These are phyloP conservation scores for Hylaeus anthracinus DNA, from an alignment of 1,140 invertebrate species.

Conservation along the genomic window DNA sequence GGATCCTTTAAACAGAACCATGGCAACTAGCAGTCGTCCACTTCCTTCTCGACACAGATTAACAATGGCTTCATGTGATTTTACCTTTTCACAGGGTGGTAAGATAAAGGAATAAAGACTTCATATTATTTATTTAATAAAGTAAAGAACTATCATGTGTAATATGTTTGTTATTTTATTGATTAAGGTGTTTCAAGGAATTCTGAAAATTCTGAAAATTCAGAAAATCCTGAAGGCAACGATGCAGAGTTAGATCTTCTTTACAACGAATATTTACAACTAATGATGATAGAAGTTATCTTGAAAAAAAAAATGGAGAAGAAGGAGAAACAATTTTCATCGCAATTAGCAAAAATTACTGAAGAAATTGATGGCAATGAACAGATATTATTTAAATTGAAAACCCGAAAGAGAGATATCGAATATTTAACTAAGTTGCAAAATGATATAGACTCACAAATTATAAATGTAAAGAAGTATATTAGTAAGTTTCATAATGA, in stretches of 20 bases:
- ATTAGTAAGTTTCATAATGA: slow-evolving; percentile 45
- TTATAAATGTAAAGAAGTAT: slow-evolving; percentile 30
- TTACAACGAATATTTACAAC: slow-evolving; percentile 64
- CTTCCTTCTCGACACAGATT: no score
- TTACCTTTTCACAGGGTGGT: slow-evolving; percentile 27
- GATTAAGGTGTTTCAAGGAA: not conserved
- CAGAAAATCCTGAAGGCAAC: not conserved
- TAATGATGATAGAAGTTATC: slow-evolving; percentile 49
- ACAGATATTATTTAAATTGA: slow-evolving; percentile 57
- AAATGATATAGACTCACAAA: slow-evolving; percentile 32
- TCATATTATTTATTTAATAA: not conserved
- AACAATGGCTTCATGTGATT: slow-evolving; percentile 40
- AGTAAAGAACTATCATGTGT: not conserved
- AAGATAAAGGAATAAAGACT: not conserved
- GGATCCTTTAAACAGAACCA: no score
- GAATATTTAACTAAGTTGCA: slow-evolving; percentile 43
- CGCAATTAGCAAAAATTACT: slow-evolving; percentile 53
- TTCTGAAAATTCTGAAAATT: not conserved
- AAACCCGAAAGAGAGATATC: slow-evolving; percentile 52
- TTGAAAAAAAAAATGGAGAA: slow-evolving; percentile 57
- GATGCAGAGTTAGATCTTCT: slow-evolving; percentile 58
- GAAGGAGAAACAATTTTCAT: slow-evolving; percentile 34
- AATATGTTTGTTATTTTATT: not conserved
- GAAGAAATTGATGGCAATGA: slow-evolving; percentile 53
- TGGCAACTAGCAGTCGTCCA: no score